A percentile compares a stretch with the other conserved stretches of the same genome.
phyloP scores from a whole-genome alignment of 2,113 vertebrate genomes.

The Mesoclemmys tuberculata region DNA sequence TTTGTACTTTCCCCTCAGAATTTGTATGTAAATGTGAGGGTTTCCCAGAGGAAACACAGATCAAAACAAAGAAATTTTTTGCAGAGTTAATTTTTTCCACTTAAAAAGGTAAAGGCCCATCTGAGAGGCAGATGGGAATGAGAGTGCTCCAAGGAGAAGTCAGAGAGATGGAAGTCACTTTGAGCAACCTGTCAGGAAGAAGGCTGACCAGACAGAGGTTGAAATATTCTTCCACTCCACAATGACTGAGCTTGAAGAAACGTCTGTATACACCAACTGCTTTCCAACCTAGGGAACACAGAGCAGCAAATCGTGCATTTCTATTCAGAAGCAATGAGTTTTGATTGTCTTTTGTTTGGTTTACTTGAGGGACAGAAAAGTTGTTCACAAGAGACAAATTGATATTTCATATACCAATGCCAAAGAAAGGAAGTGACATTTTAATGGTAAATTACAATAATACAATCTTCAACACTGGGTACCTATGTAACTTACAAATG shows the following conservation, averaged over 20 bases:
- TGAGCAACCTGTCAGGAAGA: not conserved
- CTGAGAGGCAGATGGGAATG: not conserved
- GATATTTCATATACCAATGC: not conserved
- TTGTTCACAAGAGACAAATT: not conserved
- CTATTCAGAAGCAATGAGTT: accelerated
- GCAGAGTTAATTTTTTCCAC: too few species aligned
- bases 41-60: not conserved
- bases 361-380: not conserved
- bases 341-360: not conserved
- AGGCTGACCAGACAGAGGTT: not conserved
- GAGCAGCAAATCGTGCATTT: not conserved
- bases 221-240: not conserved
- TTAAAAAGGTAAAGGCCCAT: too few species aligned
- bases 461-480: accelerated
- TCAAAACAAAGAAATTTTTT: not conserved
- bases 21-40: not conserved
- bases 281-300: not conserved
- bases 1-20: not conserved
- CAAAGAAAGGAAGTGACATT: accelerated
- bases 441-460: not conserved
- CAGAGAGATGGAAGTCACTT: too few species aligned
- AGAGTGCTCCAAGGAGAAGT: not conserved
- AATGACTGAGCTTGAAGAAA: not conserved
- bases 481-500: accelerated
- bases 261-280: accelerated